Base-by-base conservation (phyloP, 2,888 invertebrate species). In the Diplazon laetatorius region DNA sequence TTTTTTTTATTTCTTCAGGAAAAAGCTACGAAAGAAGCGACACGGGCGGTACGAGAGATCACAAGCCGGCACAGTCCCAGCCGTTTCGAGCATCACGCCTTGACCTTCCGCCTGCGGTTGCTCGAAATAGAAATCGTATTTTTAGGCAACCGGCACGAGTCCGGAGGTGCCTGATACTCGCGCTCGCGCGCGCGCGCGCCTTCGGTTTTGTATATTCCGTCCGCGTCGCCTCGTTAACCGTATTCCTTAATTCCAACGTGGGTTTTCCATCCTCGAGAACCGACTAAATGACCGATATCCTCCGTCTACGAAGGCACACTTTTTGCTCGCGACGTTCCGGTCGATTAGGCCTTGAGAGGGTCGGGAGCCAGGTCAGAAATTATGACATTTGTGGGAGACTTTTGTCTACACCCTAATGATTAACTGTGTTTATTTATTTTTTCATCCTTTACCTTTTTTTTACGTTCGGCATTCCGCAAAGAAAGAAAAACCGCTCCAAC, bases 41-140 rank as follows among this genome's bases (percentile, higher is more conserved):
- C 14, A 46, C 10, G 25, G 18, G 16, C 9, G 52, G 39, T 8
- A n/a, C 1, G 62, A 48, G 68, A 72, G 39, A 59, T 18, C 12
- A 42, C 12, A 42, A 14, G 78, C 80, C 70, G 57, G 76, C 80
- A 70, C 71, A 74, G 55, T 16, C 52, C 80, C 76, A 81, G 80
- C 78, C 72, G 84, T 83, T 83, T 86, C 82, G 77, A 83, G 22
- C 14, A 57, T 82, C 80, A 78, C 82, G 83, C 87, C 87, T 87
- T 87, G 87, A 87, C 87, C 87, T 87, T 87, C 87, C 87, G 84
- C 80, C 83, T 83, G 82, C 69, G 60, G 52, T 75, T 68, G 70
- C 83, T 79, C 81, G 80, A 85, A 87, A 87, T 87, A 87, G 86
- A 84, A 80, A 80, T 78, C 69, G 74, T 87, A 87, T 87, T 87